phyloP scores from a whole-genome alignment of 2,113 vertebrate species.

The Camelus dromedarius region DNA sequence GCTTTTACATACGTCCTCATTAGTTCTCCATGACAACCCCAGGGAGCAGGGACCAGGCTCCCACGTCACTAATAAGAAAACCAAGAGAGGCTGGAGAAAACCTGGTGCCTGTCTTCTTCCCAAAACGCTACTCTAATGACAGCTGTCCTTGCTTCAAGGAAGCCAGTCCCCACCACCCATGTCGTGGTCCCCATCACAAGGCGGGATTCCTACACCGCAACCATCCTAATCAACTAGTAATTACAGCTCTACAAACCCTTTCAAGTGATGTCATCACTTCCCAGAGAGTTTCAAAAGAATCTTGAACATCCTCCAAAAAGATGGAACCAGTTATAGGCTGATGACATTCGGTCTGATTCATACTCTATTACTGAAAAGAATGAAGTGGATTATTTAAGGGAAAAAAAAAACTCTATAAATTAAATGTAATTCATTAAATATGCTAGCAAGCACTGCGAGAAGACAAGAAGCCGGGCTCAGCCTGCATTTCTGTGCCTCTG shows the following conservation, averaged over 20 bases:
- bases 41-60: not conserved
- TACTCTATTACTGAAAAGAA: slow-evolving; percentile 47
- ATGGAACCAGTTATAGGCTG: slow-evolving; percentile 22
- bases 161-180: not conserved
- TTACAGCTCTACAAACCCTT: slow-evolving; percentile 58
- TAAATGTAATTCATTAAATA: slow-evolving; percentile 47
- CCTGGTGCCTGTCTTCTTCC: not conserved
- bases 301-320: slow-evolving; percentile 54
- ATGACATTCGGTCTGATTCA: slow-evolving; percentile 59
- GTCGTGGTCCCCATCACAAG: not conserved
- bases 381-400: slow-evolving; percentile 27
- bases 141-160: slow-evolving; percentile 35
- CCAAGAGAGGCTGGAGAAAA: not conserved
- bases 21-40: not conserved
- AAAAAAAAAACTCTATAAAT: slow-evolving; percentile 61
- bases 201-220: slow-evolving; percentile 51
- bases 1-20: not conserved
- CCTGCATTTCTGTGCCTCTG: not conserved
- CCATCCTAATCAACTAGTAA: slow-evolving; percentile 45
- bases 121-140: not conserved
- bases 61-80: not conserved
- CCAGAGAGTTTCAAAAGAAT: slow-evolving; percentile 58
- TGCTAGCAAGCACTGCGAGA: not conserved
- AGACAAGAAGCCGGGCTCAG: not conserved
- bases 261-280: slow-evolving; percentile 66